A percentile compares a stretch with the other conserved stretches of the same genome.
phyloP scores from a whole-genome alignment of 2,113 vertebrate species.

The Mobula birostris region DNA sequence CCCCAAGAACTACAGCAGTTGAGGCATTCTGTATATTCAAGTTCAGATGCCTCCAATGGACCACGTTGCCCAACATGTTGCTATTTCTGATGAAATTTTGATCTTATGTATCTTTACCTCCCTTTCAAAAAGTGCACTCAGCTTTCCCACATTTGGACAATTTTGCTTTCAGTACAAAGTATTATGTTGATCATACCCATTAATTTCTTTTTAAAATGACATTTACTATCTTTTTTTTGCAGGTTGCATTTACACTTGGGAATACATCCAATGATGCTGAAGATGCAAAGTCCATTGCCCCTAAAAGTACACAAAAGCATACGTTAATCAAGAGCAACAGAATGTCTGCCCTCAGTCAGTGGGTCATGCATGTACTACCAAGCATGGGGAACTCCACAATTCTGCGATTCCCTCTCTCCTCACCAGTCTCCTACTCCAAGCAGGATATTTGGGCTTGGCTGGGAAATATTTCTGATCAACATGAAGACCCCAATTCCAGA shows the following conservation, averaged over 20 bases:
- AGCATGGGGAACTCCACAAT: conserved; percentile 63
- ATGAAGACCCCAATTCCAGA: conserved; percentile 49
- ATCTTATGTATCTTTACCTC: no score
- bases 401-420: conserved; percentile 66
- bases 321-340: conserved; percentile 41
- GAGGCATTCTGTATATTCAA: no score
- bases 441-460: conserved; percentile 73
- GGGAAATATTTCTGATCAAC: conserved; percentile 55
- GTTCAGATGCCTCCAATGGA: no score
- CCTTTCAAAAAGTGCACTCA: no score
- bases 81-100: no score
- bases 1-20: no score
- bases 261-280: neutral
- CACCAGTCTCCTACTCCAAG: conserved; percentile 62
- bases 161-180: neutral
- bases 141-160: no score
- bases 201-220: neutral
- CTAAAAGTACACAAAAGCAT: neutral
- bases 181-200: neutral
- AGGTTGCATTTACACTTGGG: neutral
- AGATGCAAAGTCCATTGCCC: neutral
- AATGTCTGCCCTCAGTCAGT: conserved; percentile 63
- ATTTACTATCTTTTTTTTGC: neutral
- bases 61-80: no score
- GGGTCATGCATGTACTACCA: conserved; percentile 64